Evolutionary conservation across 2,113 vertebrate species (phyloP), one percentile per base, ranked within the genome.

Genomic region (Monarcha castaneiventris): DNA sequence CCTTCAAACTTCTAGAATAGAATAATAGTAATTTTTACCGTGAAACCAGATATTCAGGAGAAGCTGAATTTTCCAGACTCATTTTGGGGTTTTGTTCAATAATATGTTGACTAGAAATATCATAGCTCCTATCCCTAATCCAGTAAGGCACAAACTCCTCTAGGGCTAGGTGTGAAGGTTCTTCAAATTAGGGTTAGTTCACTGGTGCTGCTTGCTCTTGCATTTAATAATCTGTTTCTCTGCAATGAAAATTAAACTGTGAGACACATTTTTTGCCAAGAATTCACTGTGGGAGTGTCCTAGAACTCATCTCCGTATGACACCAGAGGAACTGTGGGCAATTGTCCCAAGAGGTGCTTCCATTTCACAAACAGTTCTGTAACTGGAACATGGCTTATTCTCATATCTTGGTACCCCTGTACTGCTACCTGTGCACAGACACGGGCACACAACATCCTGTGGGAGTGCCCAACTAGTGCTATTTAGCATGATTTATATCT

Each of bases 181-280:
- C 46, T 93, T 91, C 51, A 89, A 91, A 94, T 87, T 63, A 59
- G 88, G 81, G 87, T 94, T 94, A 96, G 58, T 58, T 94, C 88
- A 89, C 35, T 51, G 32, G 63, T 30, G 51, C 63, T 80, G n/a
- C 78, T 83, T 83, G 59, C 33, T 85, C 4, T 16, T 74, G 21
- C 10, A 39, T 62, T 90, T 85, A 67, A 66, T 83, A 69, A 90
- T 66, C 63, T 59, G 22, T 75, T 76, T 30, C 43, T 63, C 48
- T 90, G 33, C 35, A 89, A 69, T 39, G 37, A 52, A 87, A 95
- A 91, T 89, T 89, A 90, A 90, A 90, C 39, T 26, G 6, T 4
- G 43, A 93, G 67, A 89, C 43, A 84, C 6, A 61, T 22, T 94
- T 90, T 90, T 8, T 39, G 23, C 30, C 30, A 15, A 44, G 55